phyloP scores from a whole-genome alignment of 2,797 vertebrate species.

The Cynodonichthys magdalenae region DNA sequence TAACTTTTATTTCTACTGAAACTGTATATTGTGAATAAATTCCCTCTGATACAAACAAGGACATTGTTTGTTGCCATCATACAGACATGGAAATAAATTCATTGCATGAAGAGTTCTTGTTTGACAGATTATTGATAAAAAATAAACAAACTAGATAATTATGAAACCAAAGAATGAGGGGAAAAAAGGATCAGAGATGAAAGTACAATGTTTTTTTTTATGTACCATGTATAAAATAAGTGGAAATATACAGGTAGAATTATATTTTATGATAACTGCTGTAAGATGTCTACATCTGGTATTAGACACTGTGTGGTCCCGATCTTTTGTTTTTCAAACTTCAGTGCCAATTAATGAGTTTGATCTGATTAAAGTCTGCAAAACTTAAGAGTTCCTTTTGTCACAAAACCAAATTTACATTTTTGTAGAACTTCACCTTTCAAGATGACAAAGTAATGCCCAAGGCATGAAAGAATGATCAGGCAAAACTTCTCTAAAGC shows the following conservation, averaged over 20 bases:
- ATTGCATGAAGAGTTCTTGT: conserved; percentile 4
- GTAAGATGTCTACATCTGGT: conserved; percentile 9
- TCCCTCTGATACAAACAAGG: conserved; percentile 9
- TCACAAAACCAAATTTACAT: too few species aligned
- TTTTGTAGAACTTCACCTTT: too few species aligned
- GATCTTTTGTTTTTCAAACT: too few species aligned
- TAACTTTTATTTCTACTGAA: conserved; percentile 1
- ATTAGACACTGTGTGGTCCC: too few species aligned
- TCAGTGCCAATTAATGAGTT: too few species aligned
- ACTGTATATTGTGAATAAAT: conserved; percentile 36
- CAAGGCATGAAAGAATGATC: background rate
- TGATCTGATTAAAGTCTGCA: too few species aligned
- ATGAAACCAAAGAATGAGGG: conserved; percentile 33
- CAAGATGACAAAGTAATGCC: too few species aligned
- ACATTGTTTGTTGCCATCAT: conserved; percentile 20
- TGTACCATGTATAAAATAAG: conserved; percentile 1
- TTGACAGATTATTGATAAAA: conserved; percentile 13
- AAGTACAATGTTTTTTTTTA: background rate
- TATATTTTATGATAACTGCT: background rate
- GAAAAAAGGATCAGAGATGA: conserved; percentile 5
- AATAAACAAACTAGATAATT: conserved; percentile 12
- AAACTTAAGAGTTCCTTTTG: too few species aligned
- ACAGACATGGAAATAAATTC: conserved; percentile 7
- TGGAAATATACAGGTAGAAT: conserved; percentile 19
- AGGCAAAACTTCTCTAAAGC: background rate